Evolutionary conservation across 2,113 vertebrate genomes (phyloP).

Genomic region (Chlamydotis undulata): DNA sequence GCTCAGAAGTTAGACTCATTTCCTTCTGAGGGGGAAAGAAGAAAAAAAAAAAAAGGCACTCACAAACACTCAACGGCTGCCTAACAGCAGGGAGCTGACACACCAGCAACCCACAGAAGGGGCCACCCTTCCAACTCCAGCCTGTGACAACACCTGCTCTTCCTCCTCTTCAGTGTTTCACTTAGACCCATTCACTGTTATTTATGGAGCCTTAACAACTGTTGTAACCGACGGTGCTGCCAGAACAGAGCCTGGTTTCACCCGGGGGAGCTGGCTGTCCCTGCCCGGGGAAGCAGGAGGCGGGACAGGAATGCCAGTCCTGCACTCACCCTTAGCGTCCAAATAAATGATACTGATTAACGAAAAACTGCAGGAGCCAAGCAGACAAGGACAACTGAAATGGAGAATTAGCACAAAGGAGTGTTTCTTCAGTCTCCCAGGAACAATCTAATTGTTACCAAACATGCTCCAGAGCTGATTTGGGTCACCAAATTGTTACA

Average conservation of each 20-base stretch:
- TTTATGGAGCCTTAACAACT: conserved; percentile 37
- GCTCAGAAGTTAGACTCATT: not conserved
- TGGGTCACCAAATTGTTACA: not conserved
- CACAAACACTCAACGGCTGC: not conserved
- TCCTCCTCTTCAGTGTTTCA: not conserved
- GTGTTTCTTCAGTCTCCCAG: not conserved
- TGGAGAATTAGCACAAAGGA: not conserved
- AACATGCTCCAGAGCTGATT: not conserved
- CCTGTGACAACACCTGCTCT: conserved; percentile 31
- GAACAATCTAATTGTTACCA: not conserved
- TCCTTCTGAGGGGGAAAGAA: not conserved
- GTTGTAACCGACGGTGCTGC: not conserved
- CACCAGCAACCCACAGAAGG: not conserved
- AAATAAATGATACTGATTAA: not conserved
- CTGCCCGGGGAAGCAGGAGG: not conserved
- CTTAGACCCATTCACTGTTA: not conserved
- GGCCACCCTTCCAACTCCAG: not conserved
- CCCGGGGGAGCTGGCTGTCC: not conserved
- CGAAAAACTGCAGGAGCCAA: not conserved
- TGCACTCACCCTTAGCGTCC: not conserved
- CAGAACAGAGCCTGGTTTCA: not conserved
- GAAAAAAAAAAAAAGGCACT: not conserved
- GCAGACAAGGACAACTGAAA: not conserved
- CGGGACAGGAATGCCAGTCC: not conserved
- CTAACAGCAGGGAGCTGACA: conserved; percentile 41